These are phyloP conservation scores for Sesia apiformis DNA, from an alignment of 2,888 invertebrate genomes.

Conservation along the genomic window DNA sequence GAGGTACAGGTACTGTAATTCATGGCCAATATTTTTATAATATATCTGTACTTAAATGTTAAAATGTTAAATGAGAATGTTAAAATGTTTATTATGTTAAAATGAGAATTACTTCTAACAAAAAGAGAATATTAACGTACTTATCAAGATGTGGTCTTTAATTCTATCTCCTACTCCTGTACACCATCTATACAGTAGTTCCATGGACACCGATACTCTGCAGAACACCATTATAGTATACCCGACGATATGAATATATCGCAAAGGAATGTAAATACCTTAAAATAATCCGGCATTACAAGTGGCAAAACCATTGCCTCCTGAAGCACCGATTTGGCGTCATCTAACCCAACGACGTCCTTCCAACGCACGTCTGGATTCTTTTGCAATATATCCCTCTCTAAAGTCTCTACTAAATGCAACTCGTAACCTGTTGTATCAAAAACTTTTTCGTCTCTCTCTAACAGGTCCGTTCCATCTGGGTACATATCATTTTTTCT, in stretches of 20 bases:
- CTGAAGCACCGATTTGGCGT: slow-evolving; percentile 84
- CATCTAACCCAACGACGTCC: slow-evolving; percentile 82
- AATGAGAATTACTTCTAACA: too few species aligned
- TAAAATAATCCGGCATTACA: slow-evolving; percentile 92
- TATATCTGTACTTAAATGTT: too few species aligned
- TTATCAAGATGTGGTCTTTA: too few species aligned
- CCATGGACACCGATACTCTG: too few species aligned
- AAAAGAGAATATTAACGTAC: too few species aligned
- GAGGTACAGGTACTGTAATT: too few species aligned
- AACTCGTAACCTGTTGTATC: slow-evolving; percentile 82
- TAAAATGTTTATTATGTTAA: too few species aligned
- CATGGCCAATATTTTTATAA: too few species aligned
- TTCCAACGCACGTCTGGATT: slow-evolving; percentile 89
- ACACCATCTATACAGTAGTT: too few species aligned
- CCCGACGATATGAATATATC: not conserved
- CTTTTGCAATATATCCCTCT: slow-evolving; percentile 87
- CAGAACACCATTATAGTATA: not conserved
- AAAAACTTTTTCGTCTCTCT: slow-evolving; percentile 70
- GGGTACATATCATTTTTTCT: slow-evolving; percentile 50
- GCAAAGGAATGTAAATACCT: slow-evolving; percentile 48
- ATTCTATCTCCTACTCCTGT: too few species aligned
- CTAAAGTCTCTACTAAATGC: slow-evolving; percentile 86
- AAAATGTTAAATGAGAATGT: too few species aligned
- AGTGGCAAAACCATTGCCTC: slow-evolving; percentile 92
- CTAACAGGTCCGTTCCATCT: slow-evolving; percentile 40